Evolutionary conservation across 2,113 vertebrate species (phyloP), one percentile per base, ranked within the genome.

Genomic region (Perognathus longimembris): DNA sequence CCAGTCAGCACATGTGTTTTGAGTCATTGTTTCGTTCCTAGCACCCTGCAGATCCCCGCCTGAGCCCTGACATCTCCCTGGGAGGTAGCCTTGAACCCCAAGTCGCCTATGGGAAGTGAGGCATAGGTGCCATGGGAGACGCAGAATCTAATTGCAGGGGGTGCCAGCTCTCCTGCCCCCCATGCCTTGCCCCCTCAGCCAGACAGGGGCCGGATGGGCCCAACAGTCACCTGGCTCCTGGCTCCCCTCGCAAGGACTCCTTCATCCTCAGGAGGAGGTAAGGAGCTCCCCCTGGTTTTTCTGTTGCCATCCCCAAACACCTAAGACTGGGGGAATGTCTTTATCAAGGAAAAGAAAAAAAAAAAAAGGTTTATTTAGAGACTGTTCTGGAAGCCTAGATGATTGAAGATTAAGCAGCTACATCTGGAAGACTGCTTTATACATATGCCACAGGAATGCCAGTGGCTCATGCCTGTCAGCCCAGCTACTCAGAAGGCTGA

Each of bases 1-100:
- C 74, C 21, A 50, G 79, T 90, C 59, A 40, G 82, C 93, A 93
- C 95, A 96, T 93, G 71, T 95, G 95, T 93, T 95, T 95, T 40
- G 75, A 94, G 93, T 94, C 74, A 94, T 15, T 59, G 66, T 76
- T 59, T 45, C 82, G 92, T 95, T 95, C 74, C 42, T 61, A 30
- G 87, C 81, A 20, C 70, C 22, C 45, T 9, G 78, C 24, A 95
- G 91, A 95, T 69, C 34, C 0, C 36, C 42, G 66, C 24, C 71
- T 88, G 88, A 66, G 83, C 59, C 89, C 50, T 66, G 45, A 75
- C 24, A 32, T 85, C 92, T 97, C 7, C 0, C 76, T 64, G 95
- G 92, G 94, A 96, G 92, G 86, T 76, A 14, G 75, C n/a, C 28
- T 3, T 0, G 73, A 22, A 75, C 34, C 50, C 81, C 4, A 5